Evolutionary conservation across 2,113 vertebrate species (phyloP).

Genomic region (Sturnus vulgaris): DNA sequence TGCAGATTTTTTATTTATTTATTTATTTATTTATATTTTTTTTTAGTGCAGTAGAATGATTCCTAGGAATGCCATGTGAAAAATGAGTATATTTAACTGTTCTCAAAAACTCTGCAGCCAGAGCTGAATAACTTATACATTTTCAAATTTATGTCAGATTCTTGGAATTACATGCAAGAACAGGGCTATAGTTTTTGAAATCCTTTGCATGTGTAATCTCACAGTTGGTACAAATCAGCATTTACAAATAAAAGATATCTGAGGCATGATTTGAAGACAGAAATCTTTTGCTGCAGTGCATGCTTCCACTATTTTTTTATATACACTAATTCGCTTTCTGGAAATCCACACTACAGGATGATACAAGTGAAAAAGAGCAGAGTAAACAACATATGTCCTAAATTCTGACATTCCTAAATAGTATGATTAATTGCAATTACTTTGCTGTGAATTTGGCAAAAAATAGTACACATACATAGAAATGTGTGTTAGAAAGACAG

Average conservation of each 20-base stretch:
- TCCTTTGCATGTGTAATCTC: not conserved
- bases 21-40: no score
- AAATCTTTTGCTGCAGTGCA: not conserved
- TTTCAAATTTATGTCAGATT: not conserved
- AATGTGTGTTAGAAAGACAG: not conserved
- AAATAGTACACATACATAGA: not conserved
- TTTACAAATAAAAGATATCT: not conserved
- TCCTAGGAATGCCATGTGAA: not conserved
- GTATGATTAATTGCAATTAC: not conserved
- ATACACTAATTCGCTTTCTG: not conserved
- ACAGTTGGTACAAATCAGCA: not conserved
- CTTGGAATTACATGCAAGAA: not conserved
- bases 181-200: not conserved
- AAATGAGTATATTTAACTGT: not conserved
- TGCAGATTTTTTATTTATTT: not conserved
- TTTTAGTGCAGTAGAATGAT: not conserved
- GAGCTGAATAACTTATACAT: not conserved
- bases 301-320: not conserved
- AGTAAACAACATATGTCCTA: not conserved
- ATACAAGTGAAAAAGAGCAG: not conserved
- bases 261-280: not conserved
- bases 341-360: not conserved
- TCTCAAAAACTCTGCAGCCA: not conserved
- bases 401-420: not conserved
- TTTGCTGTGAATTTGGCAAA: not conserved